phyloP scores from a whole-genome alignment of 2,113 vertebrate species.

The Nesoenas mayeri region DNA sequence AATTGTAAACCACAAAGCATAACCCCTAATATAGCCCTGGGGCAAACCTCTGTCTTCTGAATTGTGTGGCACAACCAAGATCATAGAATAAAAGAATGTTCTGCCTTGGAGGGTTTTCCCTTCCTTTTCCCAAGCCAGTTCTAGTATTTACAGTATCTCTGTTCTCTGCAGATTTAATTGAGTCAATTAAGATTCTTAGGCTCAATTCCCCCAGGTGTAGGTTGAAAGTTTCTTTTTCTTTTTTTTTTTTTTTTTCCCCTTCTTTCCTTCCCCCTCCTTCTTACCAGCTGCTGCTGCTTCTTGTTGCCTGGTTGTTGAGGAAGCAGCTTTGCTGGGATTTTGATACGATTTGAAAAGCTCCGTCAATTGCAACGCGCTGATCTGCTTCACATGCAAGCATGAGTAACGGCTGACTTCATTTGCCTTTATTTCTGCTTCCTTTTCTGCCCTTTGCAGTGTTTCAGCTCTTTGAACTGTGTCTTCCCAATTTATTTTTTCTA shows the following conservation, averaged over 20 bases:
- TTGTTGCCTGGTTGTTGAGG: background rate
- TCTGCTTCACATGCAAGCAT: background rate
- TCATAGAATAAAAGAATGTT: conserved; percentile 28
- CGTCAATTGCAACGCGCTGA: background rate
- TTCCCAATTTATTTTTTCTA: background rate
- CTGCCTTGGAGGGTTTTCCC: conserved; percentile 26
- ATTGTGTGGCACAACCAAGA: conserved; percentile 19
- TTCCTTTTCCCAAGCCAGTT: conserved; percentile 22
- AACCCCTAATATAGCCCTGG: conserved; percentile 27
- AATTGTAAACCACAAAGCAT: conserved; percentile 60
- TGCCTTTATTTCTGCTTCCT: background rate
- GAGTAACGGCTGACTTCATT: background rate
- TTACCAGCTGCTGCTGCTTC: background rate
- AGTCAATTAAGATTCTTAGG: conserved; percentile 64
- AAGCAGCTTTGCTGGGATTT: background rate
- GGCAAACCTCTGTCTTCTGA: conserved; percentile 55
- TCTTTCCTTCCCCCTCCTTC: accelerated
- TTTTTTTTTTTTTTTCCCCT: background rate
- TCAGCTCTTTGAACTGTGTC: background rate
- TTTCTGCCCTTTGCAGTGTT: background rate
- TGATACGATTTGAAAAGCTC: background rate
- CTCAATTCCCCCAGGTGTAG: background rate
- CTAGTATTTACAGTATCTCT: conserved; percentile 59
- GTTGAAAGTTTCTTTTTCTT: background rate
- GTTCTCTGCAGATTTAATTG: conserved; percentile 61